Base-by-base conservation (phyloP, 1,140 invertebrate genomes). In the Brachionus plicatilis region DNA sequence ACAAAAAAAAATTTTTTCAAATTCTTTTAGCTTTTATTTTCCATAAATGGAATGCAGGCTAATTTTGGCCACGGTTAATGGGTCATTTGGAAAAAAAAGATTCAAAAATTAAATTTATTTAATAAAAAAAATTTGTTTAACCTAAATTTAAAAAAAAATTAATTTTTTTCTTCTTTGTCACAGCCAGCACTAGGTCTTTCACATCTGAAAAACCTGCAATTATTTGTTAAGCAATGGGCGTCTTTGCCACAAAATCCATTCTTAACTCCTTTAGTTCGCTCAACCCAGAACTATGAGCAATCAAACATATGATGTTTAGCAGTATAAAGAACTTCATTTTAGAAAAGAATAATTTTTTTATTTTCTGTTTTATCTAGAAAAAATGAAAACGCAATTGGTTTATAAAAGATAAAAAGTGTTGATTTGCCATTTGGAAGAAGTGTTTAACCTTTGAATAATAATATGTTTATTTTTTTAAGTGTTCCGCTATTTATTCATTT, bases 151-250 rank as follows among this genome's bases (percentile, higher is more conserved):
- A 60, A 60, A 9, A 47, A 47, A 47, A 47, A 60, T 60, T 60
- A 17, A 60, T 60, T 24, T 60, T 20, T 27, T 24, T 60, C 47
- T 5, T 53, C 53, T 60, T 60, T 60, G 20, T 20, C 17, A 43
- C 68, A 72, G 17, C 68, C 68, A 41, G 33, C 33, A n/a, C 2
- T 5, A 17, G 68, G 68, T 76, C 33, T 47, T 27, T 76, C 60
- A 12, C 79, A 82, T 29, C 24, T 47, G 17, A 82, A 82, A 33
- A 82, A 20, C 8, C 50, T 33, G 41, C 79, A 82, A 24, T 82
- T 68, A 43, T 82, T 82, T 12, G 79, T 65, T 17, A 82, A 60
- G 33, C 79, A 82, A 65, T 82, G 79, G 12, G 79, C 79, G 17
- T 82, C 79, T 68, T 82, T 82, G 9, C 50, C 17, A 65, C 79